Base-by-base conservation (phyloP, 2,888 invertebrate genomes). In the Glyphotaelius pellucidus region DNA sequence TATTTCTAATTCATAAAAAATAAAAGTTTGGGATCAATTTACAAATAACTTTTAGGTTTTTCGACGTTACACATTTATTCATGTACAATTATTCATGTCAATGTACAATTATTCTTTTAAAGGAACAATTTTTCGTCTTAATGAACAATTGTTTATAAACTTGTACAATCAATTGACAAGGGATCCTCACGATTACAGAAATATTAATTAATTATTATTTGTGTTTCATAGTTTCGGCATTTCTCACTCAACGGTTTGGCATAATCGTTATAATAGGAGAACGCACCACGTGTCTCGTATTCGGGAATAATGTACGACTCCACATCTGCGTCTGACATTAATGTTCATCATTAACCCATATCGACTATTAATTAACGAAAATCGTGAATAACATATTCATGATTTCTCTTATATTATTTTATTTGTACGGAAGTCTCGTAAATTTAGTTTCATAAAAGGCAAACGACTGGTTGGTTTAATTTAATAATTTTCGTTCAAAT, bases 271-370 rank as follows among this genome's bases (percentile, higher is more conserved):
- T 25, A 25, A 67, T 67, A 9, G 67, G 9, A 67, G 67, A n/a
- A 25, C 67, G n/a, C 67, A 67, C 25, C 25, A 67, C 67, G 9
- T n/a, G 32, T 38, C 79, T 12, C 15, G n/a, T 89, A 79, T 52
- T 89, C 35, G 32, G 30, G 88, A 35, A 89, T 90, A 67, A 83
- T 80, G 79, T 84, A 89, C 83, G 89, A 84, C 80, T 89, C 35
- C 35, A 80, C 88, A 80, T 85, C 90, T 92, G 92, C 80, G 89
- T 84, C 52, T 92, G 92, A 91, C 92, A 67, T 84, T 91, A 92
- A 91, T 92, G 91, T 83, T 90, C 83, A 85, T 90, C 91, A 92
- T 92, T 92, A 92, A 91, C 90, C 91, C 80, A 91, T 83, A 90
- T 91, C 80, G 83, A 83, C 89, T 80, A 85, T 85, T 90, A 79